Percentiles rank a stretch among this genome's conserved stretches.
phyloP scores from a whole-genome alignment of 2,113 vertebrate genomes.

The Notothenia coriiceps region DNA sequence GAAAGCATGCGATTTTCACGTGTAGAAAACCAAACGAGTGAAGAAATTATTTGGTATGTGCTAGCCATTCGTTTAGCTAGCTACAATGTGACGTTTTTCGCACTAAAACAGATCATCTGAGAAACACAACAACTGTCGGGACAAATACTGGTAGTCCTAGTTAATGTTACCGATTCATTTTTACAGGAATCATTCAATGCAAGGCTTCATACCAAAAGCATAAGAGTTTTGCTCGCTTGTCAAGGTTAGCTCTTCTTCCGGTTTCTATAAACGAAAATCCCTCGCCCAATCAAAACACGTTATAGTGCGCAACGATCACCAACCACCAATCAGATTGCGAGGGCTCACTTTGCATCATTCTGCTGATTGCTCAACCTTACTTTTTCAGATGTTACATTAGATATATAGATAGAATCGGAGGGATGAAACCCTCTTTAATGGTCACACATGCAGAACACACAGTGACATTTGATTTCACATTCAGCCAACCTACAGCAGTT shows the following conservation, averaged over 20 bases:
- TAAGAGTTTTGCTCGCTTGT: constrained; percentile 9
- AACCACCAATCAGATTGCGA: constrained; percentile 42
- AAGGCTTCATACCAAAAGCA: background rate
- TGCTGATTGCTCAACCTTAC: no score
- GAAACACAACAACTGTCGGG: no score
- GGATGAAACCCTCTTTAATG: no score
- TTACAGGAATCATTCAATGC: no score
- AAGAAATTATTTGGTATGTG: background rate
- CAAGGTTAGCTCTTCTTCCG: constrained; percentile 70
- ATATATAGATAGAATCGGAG: no score
- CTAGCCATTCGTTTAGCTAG: background rate
- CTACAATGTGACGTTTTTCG: background rate
- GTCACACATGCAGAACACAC: no score
- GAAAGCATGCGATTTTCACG: background rate
- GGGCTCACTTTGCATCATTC: no score
- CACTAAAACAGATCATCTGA: background rate
- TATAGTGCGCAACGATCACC: accelerated
- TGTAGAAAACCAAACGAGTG: background rate
- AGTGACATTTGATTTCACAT: no score
- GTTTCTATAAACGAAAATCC: accelerated
- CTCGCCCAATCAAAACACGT: constrained; percentile 54
- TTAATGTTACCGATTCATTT: background rate
- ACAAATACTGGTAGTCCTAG: background rate
- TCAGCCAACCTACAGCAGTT: no score
- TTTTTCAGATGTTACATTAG: no score